Evolutionary conservation across 2,888 invertebrate genomes (phyloP).

Genomic region (Schizotus pectinicornis): DNA sequence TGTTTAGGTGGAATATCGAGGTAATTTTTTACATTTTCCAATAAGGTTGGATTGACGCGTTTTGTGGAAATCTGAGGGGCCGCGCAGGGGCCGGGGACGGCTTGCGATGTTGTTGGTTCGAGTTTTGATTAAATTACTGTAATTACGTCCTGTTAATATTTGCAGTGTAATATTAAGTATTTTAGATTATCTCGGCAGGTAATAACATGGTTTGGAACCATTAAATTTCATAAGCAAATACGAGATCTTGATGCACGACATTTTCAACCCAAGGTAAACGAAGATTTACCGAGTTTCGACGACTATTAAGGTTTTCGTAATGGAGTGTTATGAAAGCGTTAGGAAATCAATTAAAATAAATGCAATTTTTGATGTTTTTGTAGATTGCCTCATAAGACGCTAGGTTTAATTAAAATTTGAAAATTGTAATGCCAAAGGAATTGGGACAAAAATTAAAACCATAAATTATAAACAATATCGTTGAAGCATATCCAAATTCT

Average conservation of each 20-base stretch:
- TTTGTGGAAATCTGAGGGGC: too few species aligned
- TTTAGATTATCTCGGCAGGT: constrained; percentile 53
- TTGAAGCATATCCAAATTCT: too few species aligned
- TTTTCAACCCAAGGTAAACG: constrained; percentile 50
- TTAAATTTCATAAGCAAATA: constrained; percentile 58
- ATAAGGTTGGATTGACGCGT: background rate
- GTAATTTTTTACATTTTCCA: background rate
- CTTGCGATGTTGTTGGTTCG: constrained; percentile 31
- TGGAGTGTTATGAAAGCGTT: background rate
- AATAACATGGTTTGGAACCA: constrained; percentile 55
- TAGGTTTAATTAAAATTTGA: too few species aligned
- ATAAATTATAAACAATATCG: too few species aligned
- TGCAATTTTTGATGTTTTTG: too few species aligned
- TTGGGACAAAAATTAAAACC: too few species aligned
- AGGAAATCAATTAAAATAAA: too few species aligned
- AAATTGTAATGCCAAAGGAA: too few species aligned
- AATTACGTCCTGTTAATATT: constrained; percentile 49
- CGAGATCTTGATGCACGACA: constrained; percentile 56
- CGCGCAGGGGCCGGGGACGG: constrained; percentile 1
- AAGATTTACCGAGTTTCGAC: constrained; percentile 16
- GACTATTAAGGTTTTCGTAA: constrained; percentile 6
- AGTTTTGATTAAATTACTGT: constrained; percentile 53
- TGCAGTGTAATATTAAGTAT: constrained; percentile 51
- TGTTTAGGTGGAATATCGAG: background rate
- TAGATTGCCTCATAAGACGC: too few species aligned